Percentiles rank a stretch among this genome's conserved stretches.
Evolutionary conservation across 2,113 vertebrate species (phyloP).

Genomic region (Mungos mungo): DNA sequence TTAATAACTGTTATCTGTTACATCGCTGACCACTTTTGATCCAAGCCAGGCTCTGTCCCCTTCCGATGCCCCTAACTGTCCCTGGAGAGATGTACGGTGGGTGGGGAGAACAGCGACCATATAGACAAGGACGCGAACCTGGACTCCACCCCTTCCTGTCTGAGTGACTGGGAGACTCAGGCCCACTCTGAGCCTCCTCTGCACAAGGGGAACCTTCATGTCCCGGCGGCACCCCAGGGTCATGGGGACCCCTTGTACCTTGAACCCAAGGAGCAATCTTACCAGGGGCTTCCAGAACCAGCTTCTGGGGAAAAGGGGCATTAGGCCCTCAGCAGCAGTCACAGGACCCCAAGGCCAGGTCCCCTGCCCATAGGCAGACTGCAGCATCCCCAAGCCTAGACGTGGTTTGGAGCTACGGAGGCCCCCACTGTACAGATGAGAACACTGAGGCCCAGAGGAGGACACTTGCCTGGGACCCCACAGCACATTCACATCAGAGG

Average conservation of each 20-base stretch:
- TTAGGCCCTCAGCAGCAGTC: background rate
- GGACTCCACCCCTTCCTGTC: background rate
- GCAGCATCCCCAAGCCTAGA: background rate
- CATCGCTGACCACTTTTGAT: background rate
- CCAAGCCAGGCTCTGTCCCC: background rate
- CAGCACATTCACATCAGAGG: background rate
- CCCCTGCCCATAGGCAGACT: background rate
- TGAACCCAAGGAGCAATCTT: background rate
- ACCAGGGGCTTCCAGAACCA: background rate
- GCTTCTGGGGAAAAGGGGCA: background rate
- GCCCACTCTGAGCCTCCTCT: background rate
- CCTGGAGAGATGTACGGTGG: background rate
- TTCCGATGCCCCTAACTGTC: background rate
- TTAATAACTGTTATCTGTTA: background rate
- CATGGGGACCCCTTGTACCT: background rate
- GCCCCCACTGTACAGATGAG: background rate
- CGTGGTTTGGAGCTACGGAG: background rate
- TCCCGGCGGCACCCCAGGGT: background rate
- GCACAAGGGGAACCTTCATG: background rate
- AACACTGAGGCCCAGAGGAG: background rate
- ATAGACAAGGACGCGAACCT: background rate
- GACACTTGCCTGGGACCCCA: background rate
- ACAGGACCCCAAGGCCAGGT: too few relatives aligned
- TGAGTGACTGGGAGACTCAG: background rate
- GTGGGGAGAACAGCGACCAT: background rate